These are phyloP conservation scores for Philonicus albiceps DNA, from an alignment of 2,888 invertebrate species.

Conservation along the genomic window DNA sequence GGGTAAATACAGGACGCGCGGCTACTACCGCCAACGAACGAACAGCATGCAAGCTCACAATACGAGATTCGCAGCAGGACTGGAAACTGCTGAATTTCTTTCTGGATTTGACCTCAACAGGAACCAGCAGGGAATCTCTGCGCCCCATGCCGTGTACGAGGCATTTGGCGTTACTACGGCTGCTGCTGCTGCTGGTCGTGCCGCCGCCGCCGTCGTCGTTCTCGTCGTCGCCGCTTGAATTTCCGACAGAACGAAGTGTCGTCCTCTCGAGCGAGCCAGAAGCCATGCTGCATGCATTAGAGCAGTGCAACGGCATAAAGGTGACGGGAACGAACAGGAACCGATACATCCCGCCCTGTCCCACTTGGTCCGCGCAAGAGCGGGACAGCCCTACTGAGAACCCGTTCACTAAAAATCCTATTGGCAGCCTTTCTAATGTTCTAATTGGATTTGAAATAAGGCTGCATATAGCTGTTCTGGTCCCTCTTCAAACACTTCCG, in stretches of 20 bases:
- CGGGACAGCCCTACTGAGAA: background rate
- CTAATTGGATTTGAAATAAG: background rate
- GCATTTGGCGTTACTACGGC: slow-evolving; percentile 43
- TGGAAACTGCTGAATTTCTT: slow-evolving; percentile 61
- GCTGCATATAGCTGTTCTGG: background rate
- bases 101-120: slow-evolving; percentile 53
- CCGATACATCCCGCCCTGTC: background rate
- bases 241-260: background rate
- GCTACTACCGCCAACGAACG: slow-evolving; percentile 43
- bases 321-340: background rate
- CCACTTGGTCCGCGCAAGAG: background rate
- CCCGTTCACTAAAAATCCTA: background rate
- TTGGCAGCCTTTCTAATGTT: slow-evolving; percentile 21
- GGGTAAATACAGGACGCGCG: slow-evolving; percentile 5
- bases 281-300: slow-evolving; percentile 30
- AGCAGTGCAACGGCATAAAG: background rate
- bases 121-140: slow-evolving; percentile 48
- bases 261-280: slow-evolving; percentile 1
- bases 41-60: slow-evolving; percentile 58
- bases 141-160: slow-evolving; percentile 48
- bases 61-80: slow-evolving; percentile 64
- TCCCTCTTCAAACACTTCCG: background rate
- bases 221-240: background rate
- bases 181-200: slow-evolving; percentile 16
- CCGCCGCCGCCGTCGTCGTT: background rate